Evolutionary conservation across 2,797 vertebrate species (phyloP).

Genomic region (Danio choprae): DNA sequence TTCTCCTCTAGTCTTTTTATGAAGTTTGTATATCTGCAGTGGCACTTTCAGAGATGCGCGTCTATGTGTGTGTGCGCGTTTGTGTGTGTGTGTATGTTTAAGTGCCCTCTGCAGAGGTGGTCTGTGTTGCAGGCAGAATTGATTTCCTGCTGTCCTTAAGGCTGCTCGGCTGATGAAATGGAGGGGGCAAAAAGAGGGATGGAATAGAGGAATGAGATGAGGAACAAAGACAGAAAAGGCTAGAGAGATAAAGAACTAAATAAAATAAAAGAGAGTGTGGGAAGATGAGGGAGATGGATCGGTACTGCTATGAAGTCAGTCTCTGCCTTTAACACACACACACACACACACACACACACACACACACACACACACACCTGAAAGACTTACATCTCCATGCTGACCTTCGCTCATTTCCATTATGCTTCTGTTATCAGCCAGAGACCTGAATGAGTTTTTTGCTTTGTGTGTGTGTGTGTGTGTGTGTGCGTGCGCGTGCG

Average conservation of each 20-base stretch:
- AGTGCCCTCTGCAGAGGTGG: conserved; percentile 52
- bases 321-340: background rate
- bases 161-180: conserved; percentile 46
- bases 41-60: background rate
- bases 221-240: conserved; percentile 27
- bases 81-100: conserved; percentile 25
- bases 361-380: background rate
- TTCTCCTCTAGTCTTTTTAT: background rate
- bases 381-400: conserved; percentile 31
- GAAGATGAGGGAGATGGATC: conserved; percentile 17
- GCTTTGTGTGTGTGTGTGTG: background rate
- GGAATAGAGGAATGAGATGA: conserved; percentile 18
- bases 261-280: conserved; percentile 32
- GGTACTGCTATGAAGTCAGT: conserved; percentile 32
- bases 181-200: conserved; percentile 3
- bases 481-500: background rate
- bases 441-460: conserved; percentile 15
- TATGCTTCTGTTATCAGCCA: conserved; percentile 20
- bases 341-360: background rate
- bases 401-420: conserved; percentile 35
- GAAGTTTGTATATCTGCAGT: conserved; percentile 32
- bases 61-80: conserved; percentile 3
- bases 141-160: conserved; percentile 50
- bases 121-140: conserved; percentile 47
- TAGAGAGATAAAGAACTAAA: conserved; percentile 38